Evolutionary conservation across 2,113 vertebrate genomes (phyloP).

Genomic region (Coturnix japonica): DNA sequence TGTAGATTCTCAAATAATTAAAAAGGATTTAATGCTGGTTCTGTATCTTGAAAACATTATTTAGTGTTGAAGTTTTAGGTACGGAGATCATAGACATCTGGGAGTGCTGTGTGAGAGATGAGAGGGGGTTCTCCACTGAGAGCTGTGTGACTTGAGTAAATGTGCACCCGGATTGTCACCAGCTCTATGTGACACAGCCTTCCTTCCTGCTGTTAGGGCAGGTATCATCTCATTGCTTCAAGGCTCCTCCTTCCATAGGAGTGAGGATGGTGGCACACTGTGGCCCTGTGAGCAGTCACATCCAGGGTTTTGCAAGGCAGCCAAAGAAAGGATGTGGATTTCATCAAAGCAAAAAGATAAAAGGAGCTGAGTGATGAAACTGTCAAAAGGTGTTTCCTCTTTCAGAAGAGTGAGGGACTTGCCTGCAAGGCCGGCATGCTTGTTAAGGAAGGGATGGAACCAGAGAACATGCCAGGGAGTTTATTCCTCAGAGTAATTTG

Average conservation of each 20-base stretch:
- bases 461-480: background rate
- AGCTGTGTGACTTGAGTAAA: background rate
- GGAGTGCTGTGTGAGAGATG: background rate
- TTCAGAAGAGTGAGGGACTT: background rate
- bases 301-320: background rate
- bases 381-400: background rate
- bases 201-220: background rate
- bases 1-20: background rate
- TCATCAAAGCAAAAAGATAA: background rate
- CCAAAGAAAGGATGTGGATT: background rate
- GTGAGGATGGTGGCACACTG: fast-evolving
- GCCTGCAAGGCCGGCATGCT: background rate
- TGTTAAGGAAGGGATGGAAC: background rate
- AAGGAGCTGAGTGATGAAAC: background rate
- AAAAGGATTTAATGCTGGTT: background rate
- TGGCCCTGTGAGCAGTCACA: background rate
- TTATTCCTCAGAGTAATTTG: background rate
- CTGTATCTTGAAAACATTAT: background rate
- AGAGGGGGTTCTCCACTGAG: background rate
- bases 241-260: too few relatives aligned
- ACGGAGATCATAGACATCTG: background rate
- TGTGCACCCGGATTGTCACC: background rate
- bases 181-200: background rate
- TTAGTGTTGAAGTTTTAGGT: background rate
- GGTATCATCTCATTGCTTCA: background rate